A percentile compares a stretch with the other conserved stretches of the same genome.
These are phyloP conservation scores for Prosopocoilus inquinatus DNA, from an alignment of 2,888 invertebrate species.

Conservation along the genomic window DNA sequence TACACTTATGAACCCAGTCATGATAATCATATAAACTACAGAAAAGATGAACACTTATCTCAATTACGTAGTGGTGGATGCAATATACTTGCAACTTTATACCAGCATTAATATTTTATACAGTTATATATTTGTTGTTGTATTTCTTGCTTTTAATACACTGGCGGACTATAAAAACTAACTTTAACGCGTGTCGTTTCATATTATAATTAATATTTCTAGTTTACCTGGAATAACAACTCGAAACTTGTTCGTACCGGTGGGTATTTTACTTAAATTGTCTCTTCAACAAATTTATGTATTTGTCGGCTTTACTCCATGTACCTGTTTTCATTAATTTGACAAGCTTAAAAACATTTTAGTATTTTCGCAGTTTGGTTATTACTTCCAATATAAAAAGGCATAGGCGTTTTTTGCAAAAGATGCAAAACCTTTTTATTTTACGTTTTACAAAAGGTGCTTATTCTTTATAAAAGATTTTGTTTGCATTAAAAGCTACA, in stretches of 20 bases:
- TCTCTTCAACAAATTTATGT: too few species aligned
- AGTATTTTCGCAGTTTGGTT: too few species aligned
- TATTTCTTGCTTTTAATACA: constrained; percentile 9
- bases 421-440: too few species aligned
- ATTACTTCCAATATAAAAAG: too few species aligned
- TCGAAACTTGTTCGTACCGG: background rate
- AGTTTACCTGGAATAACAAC: constrained; percentile 2
- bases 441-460: too few species aligned
- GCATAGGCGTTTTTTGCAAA: too few species aligned
- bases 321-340: too few species aligned
- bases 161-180: constrained; percentile 2
- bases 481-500: too few species aligned
- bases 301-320: too few species aligned
- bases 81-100: constrained; percentile 21
- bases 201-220: constrained; percentile 15
- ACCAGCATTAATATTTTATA: constrained; percentile 17
- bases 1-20: constrained; percentile 18
- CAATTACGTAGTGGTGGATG: constrained; percentile 22
- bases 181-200: constrained; percentile 13
- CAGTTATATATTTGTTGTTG: constrained; percentile 7
- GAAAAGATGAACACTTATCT: constrained; percentile 26
- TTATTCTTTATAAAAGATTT: too few species aligned
- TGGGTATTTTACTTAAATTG: too few species aligned
- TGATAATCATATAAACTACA: constrained; percentile 26
- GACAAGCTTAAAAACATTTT: too few species aligned